Evolutionary conservation across 2,888 invertebrate species (phyloP).

Genomic region (Hylaea fasciaria): DNA sequence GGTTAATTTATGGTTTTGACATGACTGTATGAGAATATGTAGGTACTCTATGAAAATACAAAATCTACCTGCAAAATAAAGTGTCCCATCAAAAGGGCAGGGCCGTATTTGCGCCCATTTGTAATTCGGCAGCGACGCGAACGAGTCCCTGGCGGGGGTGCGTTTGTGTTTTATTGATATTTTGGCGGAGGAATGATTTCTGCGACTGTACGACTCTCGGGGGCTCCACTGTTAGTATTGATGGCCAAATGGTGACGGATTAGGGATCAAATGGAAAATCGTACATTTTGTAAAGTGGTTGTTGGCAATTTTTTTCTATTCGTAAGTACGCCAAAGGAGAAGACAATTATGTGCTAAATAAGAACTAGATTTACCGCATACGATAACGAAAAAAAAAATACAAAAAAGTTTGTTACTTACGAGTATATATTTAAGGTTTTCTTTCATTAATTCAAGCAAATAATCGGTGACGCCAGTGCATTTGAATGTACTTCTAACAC

Average conservation of each 20-base stretch:
- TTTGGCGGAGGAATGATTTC: conserved; percentile 82
- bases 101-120: conserved; percentile 67
- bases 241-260: conserved; percentile 64
- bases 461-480: no score
- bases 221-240: conserved; percentile 76
- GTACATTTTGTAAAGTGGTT: not conserved
- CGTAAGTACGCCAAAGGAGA: no score
- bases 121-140: conserved; percentile 68
- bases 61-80: conserved; percentile 64
- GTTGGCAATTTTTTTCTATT: not conserved
- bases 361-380: no score
- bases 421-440: no score
- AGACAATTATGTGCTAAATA: no score
- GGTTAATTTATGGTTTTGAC: no score
- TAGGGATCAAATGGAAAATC: conserved; percentile 35
- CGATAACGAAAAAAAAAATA: no score
- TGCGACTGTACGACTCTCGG: conserved; percentile 73
- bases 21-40: not conserved
- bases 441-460: no score
- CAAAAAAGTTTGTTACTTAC: no score
- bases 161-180: conserved; percentile 84
- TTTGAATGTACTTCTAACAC: no score
- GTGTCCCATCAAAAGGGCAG: conserved; percentile 79
- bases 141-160: conserved; percentile 63
- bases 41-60: conserved; percentile 4